Base-by-base conservation (phyloP, 2,113 vertebrate species). In the Carollia perspicillata region DNA sequence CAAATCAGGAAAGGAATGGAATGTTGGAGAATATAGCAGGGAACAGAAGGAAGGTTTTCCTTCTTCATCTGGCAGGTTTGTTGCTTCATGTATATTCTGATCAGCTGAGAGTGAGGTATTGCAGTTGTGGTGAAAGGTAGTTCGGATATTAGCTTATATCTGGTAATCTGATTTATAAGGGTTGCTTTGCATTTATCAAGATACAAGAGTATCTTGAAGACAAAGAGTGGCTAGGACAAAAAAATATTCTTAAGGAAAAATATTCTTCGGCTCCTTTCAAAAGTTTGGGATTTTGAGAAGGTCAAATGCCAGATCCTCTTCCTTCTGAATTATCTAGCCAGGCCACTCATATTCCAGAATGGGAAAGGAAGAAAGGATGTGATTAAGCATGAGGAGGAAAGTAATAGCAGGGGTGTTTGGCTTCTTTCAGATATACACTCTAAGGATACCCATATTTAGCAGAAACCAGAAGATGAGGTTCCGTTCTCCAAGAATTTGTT, bases 1-100 rank as follows among this genome's bases (percentile, higher is more conserved):
- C 69, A 95, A 96, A 94, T 91, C 72, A 96, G 84, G 44, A 91
- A 97, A 90, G 75, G 20, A 93, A 77, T 84, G 40, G 55, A 90
- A 96, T 80, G 13, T 30, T 85, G 35, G 51, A 88, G 23, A 89
- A 84, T 68, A 69, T 65, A 86, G 53, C 83, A 86, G 35, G 35
- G 71, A 94, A 88, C n/a, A 77, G 85, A 90, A 96, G 47, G 65
- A 95, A 90, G 28, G 20, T 69, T 92, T 94, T 94, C 60, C 63
- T 95, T 91, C 42, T 93, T 53, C 14, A 58, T 79, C 72, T 72
- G 78, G 49, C 77, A 79, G 86, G 42, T 74, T 83, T 93, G 68
- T 58, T 83, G 87, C 65, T 86, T 90, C 66, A 49, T 37, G 37
- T 68, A 92, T 11, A 51, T 92, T 90, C 37, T 90, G 16, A 75